Percentiles rank a stretch among this genome's conserved stretches.
Conservation (phyloP, 2,797 vertebrate species). For the Poliocrania exsul region DNA sequence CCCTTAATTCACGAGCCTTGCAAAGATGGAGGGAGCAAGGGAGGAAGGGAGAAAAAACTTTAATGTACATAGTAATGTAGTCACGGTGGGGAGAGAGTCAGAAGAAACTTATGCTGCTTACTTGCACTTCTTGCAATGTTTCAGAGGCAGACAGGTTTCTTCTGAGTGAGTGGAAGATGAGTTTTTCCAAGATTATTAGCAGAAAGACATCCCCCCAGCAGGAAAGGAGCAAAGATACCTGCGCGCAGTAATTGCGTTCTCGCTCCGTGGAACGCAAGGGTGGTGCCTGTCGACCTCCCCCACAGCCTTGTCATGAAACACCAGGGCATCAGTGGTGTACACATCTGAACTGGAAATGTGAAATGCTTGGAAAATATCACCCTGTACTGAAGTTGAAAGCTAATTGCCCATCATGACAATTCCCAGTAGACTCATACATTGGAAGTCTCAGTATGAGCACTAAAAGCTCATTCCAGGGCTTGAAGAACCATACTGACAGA, state of each 20-base stretch:
- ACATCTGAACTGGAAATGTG: background rate
- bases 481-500: constrained; percentile 1
- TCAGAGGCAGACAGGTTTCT: background rate
- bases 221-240: background rate
- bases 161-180: background rate
- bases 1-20: constrained; percentile 45
- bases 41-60: background rate
- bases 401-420: constrained; percentile 25
- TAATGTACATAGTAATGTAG: background rate
- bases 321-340: background rate
- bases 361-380: background rate
- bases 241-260: background rate
- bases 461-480: constrained; percentile 11
- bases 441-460: background rate
- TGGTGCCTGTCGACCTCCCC: background rate
- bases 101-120: background rate
- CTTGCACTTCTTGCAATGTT: constrained; percentile 33
- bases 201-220: background rate
- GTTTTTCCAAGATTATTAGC: constrained; percentile 17
- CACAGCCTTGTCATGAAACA: background rate
- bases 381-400: background rate
- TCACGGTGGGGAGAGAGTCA: background rate
- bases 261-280: background rate
- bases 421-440: background rate
- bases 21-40: background rate